Conservation (phyloP, 2,113 vertebrate genomes). For the Podiceps cristatus region DNA sequence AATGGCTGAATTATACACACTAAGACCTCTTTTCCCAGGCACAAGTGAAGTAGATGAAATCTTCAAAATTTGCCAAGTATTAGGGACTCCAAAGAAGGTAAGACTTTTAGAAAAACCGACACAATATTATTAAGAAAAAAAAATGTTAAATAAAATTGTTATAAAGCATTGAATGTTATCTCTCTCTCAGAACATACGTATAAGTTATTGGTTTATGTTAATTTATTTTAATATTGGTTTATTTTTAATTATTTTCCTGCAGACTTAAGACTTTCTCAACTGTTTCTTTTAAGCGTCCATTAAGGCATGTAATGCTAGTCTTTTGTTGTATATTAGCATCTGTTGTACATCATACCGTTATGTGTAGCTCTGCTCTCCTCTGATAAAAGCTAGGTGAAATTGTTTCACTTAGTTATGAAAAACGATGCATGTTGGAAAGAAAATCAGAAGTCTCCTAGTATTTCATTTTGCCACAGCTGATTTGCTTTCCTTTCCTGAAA, state of each 20-base stretch:
- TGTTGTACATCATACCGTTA: not conserved
- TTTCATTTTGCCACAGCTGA: not conserved
- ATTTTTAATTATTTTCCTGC: not conserved
- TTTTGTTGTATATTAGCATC: not conserved
- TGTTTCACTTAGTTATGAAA: not conserved
- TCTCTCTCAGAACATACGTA: not conserved
- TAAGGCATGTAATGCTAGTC: not conserved
- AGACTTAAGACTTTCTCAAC: not conserved
- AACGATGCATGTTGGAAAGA: not conserved
- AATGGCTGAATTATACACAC: slow-evolving; percentile 95
- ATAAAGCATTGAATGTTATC: not conserved
- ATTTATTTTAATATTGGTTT: too few species aligned
- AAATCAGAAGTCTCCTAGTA: not conserved
- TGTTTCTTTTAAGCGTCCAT: not conserved
- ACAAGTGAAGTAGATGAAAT: slow-evolving; percentile 98
- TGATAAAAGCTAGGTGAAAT: not conserved
- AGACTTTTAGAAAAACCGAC: not conserved
- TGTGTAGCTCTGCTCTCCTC: not conserved
- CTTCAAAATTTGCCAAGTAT: slow-evolving; percentile 98
- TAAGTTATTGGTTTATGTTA: not conserved
- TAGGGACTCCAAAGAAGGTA: slow-evolving; percentile 96
- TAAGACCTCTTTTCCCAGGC: slow-evolving; percentile 96
- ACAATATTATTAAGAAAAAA: not conserved
- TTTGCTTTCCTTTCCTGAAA: not conserved
- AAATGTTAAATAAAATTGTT: not conserved